Evolutionary conservation across 2,797 vertebrate genomes (phyloP).

Genomic region (Trachops cirrhosus): DNA sequence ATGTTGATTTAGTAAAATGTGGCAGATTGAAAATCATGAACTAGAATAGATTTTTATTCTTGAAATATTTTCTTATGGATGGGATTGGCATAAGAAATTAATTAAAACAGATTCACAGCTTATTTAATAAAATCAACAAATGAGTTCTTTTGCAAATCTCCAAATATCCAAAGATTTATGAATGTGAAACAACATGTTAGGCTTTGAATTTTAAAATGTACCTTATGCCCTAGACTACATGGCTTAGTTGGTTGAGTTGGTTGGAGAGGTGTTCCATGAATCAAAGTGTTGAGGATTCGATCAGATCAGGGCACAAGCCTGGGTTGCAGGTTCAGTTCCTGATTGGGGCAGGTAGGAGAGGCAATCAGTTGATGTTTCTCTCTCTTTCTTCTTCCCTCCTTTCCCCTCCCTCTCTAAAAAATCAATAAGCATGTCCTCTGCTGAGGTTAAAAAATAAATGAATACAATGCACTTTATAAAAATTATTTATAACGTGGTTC

Average conservation of each 20-base stretch:
- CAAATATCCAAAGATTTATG: background rate
- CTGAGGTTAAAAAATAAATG: background rate
- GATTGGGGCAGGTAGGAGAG: too few relatives aligned
- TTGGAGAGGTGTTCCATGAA: too few relatives aligned
- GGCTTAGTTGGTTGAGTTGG: too few relatives aligned
- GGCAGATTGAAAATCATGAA: background rate
- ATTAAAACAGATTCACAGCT: background rate
- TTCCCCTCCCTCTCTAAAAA: background rate
- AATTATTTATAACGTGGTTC: background rate
- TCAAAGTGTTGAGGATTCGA: background rate
- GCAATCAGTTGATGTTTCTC: background rate
- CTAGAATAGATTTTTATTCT: constrained; percentile 27
- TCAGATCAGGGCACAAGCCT: background rate
- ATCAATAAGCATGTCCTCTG: background rate
- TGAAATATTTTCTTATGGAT: background rate
- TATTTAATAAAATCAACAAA: constrained; percentile 12
- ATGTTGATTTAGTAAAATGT: background rate
- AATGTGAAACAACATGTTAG: background rate
- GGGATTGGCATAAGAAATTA: background rate
- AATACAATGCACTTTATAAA: background rate
- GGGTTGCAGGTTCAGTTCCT: background rate
- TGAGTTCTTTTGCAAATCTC: background rate
- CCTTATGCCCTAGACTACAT: background rate
- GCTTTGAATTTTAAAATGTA: constrained; percentile 20
- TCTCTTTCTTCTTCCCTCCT: background rate